Evolutionary conservation across 2,113 vertebrate species (phyloP), one percentile per base, ranked within the genome.

Genomic region (Stigmatopora nigra): DNA sequence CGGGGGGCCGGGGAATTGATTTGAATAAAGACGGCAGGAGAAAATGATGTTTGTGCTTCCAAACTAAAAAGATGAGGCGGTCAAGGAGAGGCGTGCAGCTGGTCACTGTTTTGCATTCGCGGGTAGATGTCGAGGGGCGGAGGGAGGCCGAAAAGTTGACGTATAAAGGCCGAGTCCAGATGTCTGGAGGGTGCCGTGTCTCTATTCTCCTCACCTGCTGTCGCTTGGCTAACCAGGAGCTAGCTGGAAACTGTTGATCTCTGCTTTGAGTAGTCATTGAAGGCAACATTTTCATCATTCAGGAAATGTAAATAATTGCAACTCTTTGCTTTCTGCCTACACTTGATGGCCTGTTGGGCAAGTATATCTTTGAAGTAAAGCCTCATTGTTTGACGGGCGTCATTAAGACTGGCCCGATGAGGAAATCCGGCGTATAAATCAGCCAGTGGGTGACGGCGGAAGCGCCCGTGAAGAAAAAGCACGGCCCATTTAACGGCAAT

Each of bases 81-180:
- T 68, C 71, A 73, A 77, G 80, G 84, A 78, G 78, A 81, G 82
- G 80, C 81, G 77, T n/a, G 78, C 72, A 78, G 76, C 67, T 70
- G 71, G 61, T 31, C 73, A 72, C 85, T 88, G 81, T 31, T 89
- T 84, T 86, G 87, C 81, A 89, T 88, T 82, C 87, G 84, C 11
- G 20, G 78, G 76, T 68, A 80, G 76, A 69, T 76, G 70, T 70
- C 13, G 69, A n/a, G n/a, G n/a, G n/a, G n/a, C n/a, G n/a, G n/a
- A n/a, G 78, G 75, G 67, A 73, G 75, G 79, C 72, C 73, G 80
- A 78, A 73, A 79, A 78, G 82, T 70, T 85, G 86, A 88, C 84
- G 88, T 82, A 8, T 8, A 41, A 45, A 61, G 19, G 45, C 15
- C 13, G 25, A 31, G 7, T 25, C 22, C 5, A 83, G 80, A 76